Conservation (phyloP, 2,113 vertebrate genomes). For the Festucalex cinctus region DNA sequence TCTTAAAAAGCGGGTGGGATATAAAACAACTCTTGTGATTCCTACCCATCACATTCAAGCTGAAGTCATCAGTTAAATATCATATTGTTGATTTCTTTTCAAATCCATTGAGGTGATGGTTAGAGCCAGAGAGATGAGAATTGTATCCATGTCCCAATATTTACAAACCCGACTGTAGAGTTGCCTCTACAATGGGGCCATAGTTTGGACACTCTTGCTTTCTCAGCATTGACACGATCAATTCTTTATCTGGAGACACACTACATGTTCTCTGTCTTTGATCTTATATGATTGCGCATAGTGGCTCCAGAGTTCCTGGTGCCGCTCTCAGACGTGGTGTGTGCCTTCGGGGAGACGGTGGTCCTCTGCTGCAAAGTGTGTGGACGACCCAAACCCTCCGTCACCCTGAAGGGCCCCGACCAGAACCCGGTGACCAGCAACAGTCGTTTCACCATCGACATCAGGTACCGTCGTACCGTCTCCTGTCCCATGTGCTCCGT, state of each 20-base stretch:
- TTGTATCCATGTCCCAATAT: no score
- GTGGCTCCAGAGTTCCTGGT: slow-evolving; percentile 96
- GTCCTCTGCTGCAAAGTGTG: slow-evolving; percentile 94
- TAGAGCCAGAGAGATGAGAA: no score
- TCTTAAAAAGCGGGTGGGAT: no score
- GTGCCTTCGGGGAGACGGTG: slow-evolving; percentile 91
- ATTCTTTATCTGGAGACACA: not conserved
- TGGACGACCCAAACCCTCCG: slow-evolving; percentile 86
- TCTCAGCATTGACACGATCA: not conserved
- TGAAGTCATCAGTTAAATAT: no score
- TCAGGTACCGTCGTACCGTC: slow-evolving; percentile 56
- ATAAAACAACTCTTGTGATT: no score
- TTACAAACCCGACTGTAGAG: no score
- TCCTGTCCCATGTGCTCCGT: not conserved
- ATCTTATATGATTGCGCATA: slow-evolving; percentile 45
- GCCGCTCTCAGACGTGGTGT: slow-evolving; percentile 87
- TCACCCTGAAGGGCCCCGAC: slow-evolving; percentile 92
- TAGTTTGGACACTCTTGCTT: not conserved
- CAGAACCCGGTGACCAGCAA: slow-evolving; percentile 87
- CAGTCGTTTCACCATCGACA: slow-evolving; percentile 78
- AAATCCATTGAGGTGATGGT: no score
- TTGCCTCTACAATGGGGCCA: no score
- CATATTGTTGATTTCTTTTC: no score
- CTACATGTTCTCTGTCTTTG: not conserved
- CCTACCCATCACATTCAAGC: no score